Base-by-base conservation (phyloP, 2,113 vertebrate genomes). In the Pelodiscus sinensis region DNA sequence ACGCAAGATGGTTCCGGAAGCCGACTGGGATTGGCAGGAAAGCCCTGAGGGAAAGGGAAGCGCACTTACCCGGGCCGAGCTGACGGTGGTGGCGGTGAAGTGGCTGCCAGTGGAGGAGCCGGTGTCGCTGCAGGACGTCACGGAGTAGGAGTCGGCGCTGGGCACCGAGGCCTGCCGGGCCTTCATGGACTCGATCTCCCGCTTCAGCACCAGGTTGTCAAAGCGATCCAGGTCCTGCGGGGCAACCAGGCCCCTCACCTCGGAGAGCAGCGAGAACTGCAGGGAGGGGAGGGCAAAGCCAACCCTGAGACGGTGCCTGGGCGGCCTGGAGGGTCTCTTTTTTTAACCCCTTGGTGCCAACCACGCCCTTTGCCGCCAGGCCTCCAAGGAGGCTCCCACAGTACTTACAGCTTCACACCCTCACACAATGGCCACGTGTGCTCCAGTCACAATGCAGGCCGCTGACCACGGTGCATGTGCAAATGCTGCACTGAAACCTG, bases 131-230 rank as follows among this genome's bases (percentile, higher is more conserved):
- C 98, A 99, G 73, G 99, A 99, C 95, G 98, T 98, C 98, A 98
- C 94, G 52, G 99, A 99, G 95, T 97, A 98, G 87, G 98, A 97
- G 97, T 99, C 99, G 0, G 96, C 91, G 5, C 95, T 92, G 0
- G 98, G 86, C 31, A 97, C 97, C 0, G 97, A 88, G 1, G 98
- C 98, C 98, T 99, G 99, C 4, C 99, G 98, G 0, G 99, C 99
- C 94, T 99, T 99, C 95, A 99, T 98, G 50, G 99, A 99, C 96
- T 99, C 99, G 0, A 99, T 99, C 97, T 99, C 99, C 11, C 98
- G 98, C 77, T 98, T 98, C 86, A 99, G 97, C 85, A 99, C 99
- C 98, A 99, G 96, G 82, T 98, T 99, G 75, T 99, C 99, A 2
- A 99, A 99, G 80, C 97, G 97, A 94, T 99, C 99, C 86, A 99